Conservation (phyloP, 2,113 vertebrate genomes). For the Oryzias melastigma region DNA sequence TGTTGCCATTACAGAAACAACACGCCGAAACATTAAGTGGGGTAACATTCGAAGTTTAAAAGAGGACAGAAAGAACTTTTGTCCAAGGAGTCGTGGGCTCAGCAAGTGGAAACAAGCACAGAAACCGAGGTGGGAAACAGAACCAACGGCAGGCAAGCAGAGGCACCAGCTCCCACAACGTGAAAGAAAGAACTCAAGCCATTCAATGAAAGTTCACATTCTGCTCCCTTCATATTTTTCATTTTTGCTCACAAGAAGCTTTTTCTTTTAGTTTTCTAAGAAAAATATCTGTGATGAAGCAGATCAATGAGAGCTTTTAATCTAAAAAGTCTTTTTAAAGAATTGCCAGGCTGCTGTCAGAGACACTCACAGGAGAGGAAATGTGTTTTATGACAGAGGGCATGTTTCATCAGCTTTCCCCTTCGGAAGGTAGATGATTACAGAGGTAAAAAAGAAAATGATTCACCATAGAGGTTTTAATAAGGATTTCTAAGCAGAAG, state of each 20-base stretch:
- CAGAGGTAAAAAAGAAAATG: conserved; percentile 1
- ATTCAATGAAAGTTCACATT: conserved; percentile 35
- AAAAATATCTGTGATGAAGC: conserved; percentile 35
- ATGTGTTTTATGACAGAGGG: conserved; percentile 24
- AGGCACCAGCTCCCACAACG: conserved; percentile 30
- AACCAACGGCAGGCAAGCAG: conserved; percentile 49
- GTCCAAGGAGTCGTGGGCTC: conserved; percentile 13
- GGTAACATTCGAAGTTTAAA: conserved; percentile 25
- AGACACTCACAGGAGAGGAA: conserved; percentile 15
- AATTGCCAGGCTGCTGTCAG: conserved; percentile 34
- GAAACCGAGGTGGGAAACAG: conserved; percentile 29
- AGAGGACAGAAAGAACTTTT: conserved; percentile 10
- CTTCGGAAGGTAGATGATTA: conserved; percentile 8
- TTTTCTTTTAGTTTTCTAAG: conserved; percentile 24
- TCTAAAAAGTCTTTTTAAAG: conserved; percentile 59
- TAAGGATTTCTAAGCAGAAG: conserved; percentile 8
- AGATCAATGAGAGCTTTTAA: conserved; percentile 45
- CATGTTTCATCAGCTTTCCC: conserved; percentile 14
- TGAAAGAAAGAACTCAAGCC: conserved; percentile 39
- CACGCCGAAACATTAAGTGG: conserved; percentile 17
- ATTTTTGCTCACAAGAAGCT: conserved; percentile 35
- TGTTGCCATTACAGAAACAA: conserved; percentile 43
- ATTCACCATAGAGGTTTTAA: background rate
- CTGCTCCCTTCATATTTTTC: conserved; percentile 41
- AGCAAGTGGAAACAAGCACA: conserved; percentile 23